Evolutionary conservation across 2,113 vertebrate genomes (phyloP).

Genomic region (Gobiocypris rarus): DNA sequence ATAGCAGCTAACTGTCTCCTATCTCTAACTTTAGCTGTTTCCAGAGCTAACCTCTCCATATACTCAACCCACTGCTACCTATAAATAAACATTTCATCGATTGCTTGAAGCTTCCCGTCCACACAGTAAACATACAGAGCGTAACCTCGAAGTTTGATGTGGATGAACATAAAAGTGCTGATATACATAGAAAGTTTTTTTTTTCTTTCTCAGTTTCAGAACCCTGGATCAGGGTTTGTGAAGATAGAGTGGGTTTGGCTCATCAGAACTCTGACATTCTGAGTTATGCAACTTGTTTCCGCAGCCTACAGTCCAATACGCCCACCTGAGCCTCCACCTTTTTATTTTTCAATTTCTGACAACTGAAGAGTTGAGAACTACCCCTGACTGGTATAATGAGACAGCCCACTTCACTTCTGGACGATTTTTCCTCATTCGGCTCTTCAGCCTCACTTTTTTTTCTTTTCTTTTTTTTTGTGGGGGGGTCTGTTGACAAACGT

Average conservation of each 20-base stretch:
- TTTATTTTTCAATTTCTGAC: conserved; percentile 56
- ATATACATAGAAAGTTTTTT: conserved; percentile 68
- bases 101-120: conserved; percentile 57
- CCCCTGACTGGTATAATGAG: conserved; percentile 3
- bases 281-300: conserved; percentile 73
- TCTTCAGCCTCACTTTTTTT: neutral
- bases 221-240: neutral
- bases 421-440: neutral
- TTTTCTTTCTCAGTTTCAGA: conserved; percentile 58
- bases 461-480: no score
- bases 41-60: conserved; percentile 19
- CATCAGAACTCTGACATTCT: conserved; percentile 69
- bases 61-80: conserved; percentile 41
- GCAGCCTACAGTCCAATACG: conserved; percentile 69
- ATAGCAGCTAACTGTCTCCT: conserved; percentile 5
- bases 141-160: conserved; percentile 48
- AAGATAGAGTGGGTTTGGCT: conserved; percentile 54
- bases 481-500: neutral
- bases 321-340: conserved; percentile 70
- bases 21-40: conserved; percentile 18
- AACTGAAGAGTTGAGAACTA: neutral
- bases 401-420: neutral
- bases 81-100: conserved; percentile 55
- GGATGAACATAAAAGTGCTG: conserved; percentile 43
- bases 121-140: conserved; percentile 45